Evolutionary conservation across 2,888 invertebrate species (phyloP), one percentile per base, ranked within the genome.

Genomic region (Mactromeris polynyma): DNA sequence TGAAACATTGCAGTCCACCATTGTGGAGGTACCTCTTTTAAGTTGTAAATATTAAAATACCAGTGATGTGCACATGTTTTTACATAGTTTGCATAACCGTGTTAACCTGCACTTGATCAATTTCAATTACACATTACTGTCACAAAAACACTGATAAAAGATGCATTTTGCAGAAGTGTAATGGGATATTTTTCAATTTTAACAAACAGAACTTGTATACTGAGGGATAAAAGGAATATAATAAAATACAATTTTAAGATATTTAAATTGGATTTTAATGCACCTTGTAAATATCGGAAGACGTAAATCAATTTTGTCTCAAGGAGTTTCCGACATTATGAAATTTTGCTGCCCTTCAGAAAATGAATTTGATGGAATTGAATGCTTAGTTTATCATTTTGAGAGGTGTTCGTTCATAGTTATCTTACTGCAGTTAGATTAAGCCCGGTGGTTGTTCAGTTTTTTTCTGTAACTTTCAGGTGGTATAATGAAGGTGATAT

Each of bases 251-350:
- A 64, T 83, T 85, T 83, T 58, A 58, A 82, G 85, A 77, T 51
- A 38, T 36, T 69, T 85, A 58, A 86, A 89, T 86, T 85, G 85
- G 69, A 64, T 89, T 86, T 85, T 83, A 83, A 89, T 89, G 69
- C 64, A 64, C 42, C 69, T 36, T 33, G 79, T 58, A 89, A 85
- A 86, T 85, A 89, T 36, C 4, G 51, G 36, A 40, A 46, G 69
- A 46, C n/a, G 26, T 80, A 88, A 88, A 54, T 79, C 64, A 69
- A 26, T 69, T 69, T 64, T 31, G 11, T 36, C 33, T 69, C 40
- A 33, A 69, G 82, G 82, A 46, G 26, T 42, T 26, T 79, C 42
- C 11, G 79, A 40, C 79, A 79, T 79, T 42, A 79, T 79, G 46
- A 79, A 79, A 79, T 79, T 79, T 26, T n/a, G 33, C 26, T 46